Evolutionary conservation across 2,797 vertebrate genomes (phyloP), one percentile per base, ranked within the genome.

Genomic region (Alosa sapidissima): DNA sequence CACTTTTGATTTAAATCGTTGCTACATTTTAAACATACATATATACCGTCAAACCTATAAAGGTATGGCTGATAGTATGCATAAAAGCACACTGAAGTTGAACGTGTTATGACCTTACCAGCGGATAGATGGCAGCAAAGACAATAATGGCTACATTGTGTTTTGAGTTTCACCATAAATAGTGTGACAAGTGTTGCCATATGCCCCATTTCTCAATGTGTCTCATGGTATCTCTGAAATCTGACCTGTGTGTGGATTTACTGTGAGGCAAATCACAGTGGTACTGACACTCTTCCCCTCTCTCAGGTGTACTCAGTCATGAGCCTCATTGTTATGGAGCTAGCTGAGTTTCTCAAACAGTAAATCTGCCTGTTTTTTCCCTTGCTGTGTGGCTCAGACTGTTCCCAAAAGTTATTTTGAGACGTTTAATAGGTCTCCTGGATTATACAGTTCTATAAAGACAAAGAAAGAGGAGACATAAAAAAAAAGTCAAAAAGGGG

Each of bases 91-190:
- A 47, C 16, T 78, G 14, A 14, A 45, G 5, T 65, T n/a, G 24
- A 28, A 28, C 60, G 9, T 65, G 60, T 28, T 24, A 65, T 65
- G 60, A 24, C 60, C n/a, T n/a, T 10, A 28, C 8, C 5, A 28
- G 60, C 9, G n/a, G 60, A 21, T 78, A 78, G 72, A 78, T 47
- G 72, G 72, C 72, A 78, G 72, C 41, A 78, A 19, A 78, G 36
- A 8, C 33, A 41, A 7, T 72, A 6, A 55, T 55, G 16, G 51
- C 8, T 52, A 3, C 14, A 55, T 13, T 55, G 16, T 8, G 28
- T 28, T 28, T 60, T n/a, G 19, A n/a, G 54, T n/a, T 58, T 21
- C 55, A 58, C 7, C 8, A 10, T 28, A 62, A 9, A 55, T 19
- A 62, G 2, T 9, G n/a, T 62, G n/a, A 62, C 6, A 24, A 9